Conservation (phyloP, 2,888 invertebrate species). For the Cordilura impudica region DNA sequence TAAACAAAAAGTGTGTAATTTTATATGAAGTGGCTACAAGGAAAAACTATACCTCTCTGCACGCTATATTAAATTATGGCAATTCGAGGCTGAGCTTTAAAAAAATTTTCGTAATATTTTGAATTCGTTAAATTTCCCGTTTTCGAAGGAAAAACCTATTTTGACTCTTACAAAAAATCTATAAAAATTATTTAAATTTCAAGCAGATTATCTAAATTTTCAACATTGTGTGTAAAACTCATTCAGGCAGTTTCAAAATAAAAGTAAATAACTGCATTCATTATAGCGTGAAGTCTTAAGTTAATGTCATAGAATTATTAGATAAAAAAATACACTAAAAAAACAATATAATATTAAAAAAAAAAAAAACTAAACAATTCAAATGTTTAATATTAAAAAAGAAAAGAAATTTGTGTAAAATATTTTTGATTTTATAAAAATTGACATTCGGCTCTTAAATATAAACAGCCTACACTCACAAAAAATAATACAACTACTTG, state of each 20-base stretch:
- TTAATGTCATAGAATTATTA: slow-evolving; percentile 15
- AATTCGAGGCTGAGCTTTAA: too few species aligned
- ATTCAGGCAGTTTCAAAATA: neutral
- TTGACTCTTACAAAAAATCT: neutral
- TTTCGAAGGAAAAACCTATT: too few species aligned
- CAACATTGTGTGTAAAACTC: neutral
- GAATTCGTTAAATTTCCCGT: neutral
- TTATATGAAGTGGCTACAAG: too few species aligned
- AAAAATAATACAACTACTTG: slow-evolving; percentile 48
- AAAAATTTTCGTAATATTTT: too few species aligned
- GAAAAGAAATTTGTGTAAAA: neutral
- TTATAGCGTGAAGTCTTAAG: neutral
- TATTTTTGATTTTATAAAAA: slow-evolving; percentile 63
- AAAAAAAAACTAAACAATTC: neutral
- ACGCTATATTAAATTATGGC: too few species aligned
- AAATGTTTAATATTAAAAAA: neutral
- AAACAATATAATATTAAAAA: slow-evolving; percentile 1
- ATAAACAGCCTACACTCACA: slow-evolving; percentile 56
- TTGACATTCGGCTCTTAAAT: slow-evolving; percentile 72
- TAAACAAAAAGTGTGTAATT: too few species aligned
- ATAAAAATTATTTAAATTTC: neutral
- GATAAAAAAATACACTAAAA: neutral
- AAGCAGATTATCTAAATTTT: neutral
- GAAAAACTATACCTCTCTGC: too few species aligned
- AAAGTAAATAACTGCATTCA: neutral